Evolutionary conservation across 2,797 vertebrate genomes (phyloP).

Genomic region (Acanthopagrus latus): DNA sequence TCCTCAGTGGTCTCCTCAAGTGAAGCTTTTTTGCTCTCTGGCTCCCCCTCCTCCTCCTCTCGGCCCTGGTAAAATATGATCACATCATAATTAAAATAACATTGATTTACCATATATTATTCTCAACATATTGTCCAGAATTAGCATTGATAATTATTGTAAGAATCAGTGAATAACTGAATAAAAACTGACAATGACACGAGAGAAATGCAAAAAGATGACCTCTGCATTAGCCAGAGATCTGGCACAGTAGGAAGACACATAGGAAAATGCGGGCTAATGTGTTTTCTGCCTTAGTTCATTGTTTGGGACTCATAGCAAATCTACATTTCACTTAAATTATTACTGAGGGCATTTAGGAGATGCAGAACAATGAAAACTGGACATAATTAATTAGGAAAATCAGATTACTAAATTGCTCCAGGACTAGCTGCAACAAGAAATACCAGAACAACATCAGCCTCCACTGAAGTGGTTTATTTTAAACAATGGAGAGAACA

Average conservation of each 20-base stretch:
- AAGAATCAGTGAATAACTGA: not conserved
- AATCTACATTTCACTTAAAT: constrained; percentile 35
- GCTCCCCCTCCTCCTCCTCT: constrained; percentile 84
- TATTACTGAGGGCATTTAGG: not conserved
- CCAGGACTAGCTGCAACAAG: not conserved
- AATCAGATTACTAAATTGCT: not conserved
- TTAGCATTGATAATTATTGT: not conserved
- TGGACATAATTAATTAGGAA: not conserved
- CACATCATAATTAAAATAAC: constrained; percentile 11
- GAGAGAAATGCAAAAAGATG: not conserved
- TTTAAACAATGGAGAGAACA: constrained; percentile 5
- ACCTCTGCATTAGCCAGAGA: not conserved
- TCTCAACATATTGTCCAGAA: not conserved
- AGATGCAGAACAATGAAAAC: not conserved
- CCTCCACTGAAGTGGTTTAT: not conserved
- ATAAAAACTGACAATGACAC: not conserved
- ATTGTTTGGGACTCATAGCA: constrained; percentile 49
- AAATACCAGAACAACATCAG: not conserved
- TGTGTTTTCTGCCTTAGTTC: constrained; percentile 4
- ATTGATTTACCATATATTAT: not conserved
- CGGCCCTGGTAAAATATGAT: constrained; percentile 78
- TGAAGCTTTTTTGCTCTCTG: constrained; percentile 84
- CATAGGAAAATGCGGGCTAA: too few relatives aligned
- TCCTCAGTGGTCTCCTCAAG: constrained; percentile 80
- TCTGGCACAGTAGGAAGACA: not conserved